A percentile compares a stretch with the other conserved stretches of the same genome.
Conservation (phyloP, 2,797 vertebrate genomes). For the Bradypus variegatus region DNA sequence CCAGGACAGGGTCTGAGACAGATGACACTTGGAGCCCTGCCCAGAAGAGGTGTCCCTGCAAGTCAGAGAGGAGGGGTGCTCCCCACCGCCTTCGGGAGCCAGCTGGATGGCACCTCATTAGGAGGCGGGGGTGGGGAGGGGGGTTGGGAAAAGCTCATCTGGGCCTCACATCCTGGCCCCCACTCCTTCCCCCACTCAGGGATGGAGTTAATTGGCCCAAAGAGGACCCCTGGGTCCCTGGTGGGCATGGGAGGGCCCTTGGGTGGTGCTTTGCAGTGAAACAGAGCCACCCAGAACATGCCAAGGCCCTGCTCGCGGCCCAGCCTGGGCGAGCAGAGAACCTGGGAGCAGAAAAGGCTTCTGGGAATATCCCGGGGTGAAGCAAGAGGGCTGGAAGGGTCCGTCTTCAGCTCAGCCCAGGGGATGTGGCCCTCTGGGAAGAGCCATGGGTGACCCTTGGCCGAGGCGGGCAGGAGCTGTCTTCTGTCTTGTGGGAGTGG, state of each 20-base stretch:
- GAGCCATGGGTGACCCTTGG: too few species aligned
- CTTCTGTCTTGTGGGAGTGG: too few species aligned
- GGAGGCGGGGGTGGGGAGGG: rapidly evolving
- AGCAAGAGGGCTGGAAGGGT: not conserved
- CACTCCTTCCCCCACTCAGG: not conserved
- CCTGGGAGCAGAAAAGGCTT: not conserved
- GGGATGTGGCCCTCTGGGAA: not conserved
- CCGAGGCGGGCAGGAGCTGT: not conserved
- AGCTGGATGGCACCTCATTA: too few species aligned
- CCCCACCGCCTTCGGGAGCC: too few species aligned
- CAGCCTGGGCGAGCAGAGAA: not conserved
- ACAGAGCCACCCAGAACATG: not conserved
- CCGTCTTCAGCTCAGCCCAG: not conserved
- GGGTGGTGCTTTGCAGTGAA: not conserved
- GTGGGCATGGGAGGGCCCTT: not conserved
- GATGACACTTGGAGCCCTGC: not conserved
- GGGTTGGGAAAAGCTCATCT: not conserved
- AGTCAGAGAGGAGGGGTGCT: not conserved
- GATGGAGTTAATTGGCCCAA: not conserved
- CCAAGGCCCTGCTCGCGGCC: not conserved
- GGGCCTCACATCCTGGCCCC: not conserved
- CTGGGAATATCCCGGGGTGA: not conserved
- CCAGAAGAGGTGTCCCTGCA: not conserved
- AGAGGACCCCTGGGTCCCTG: not conserved
- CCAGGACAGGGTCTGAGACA: not conserved